These are phyloP conservation scores for Mesocentrotus franciscanus DNA, from an alignment of 53 echinoderm and acorn worm species.

Conservation along the genomic window DNA sequence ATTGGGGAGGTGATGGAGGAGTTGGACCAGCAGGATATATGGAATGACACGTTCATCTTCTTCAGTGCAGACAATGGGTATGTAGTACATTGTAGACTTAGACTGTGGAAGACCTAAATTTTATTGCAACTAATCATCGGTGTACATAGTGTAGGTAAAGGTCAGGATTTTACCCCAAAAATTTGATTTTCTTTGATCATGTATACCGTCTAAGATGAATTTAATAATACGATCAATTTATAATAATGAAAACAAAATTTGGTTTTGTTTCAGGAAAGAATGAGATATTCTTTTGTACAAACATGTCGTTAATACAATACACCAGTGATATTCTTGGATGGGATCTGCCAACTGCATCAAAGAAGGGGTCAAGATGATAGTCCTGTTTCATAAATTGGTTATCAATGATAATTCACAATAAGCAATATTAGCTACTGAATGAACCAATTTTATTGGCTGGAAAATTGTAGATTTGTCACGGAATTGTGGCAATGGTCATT, in stretches of 20 bases:
- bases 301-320: no score
- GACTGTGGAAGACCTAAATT: background rate
- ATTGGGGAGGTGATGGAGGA: conserved; percentile 66
- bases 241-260: background rate
- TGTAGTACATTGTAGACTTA: background rate
- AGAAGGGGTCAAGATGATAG: background rate
- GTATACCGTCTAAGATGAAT: background rate
- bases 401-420: background rate
- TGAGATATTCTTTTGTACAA: background rate
- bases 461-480: background rate
- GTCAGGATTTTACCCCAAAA: background rate
- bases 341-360: background rate
- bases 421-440: background rate
- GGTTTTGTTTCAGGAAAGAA: background rate
- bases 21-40: conserved; percentile 47
- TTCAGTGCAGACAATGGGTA: conserved; percentile 75
- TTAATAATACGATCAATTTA: background rate
- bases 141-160: background rate
- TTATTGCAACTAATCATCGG: background rate
- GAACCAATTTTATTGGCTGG: background rate
- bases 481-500: background rate
- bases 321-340: background rate
- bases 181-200: background rate
- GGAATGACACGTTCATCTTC: conserved; percentile 67
- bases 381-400: background rate